Conservation (phyloP, 2,113 vertebrate species). For the Ellobius talpinus region DNA sequence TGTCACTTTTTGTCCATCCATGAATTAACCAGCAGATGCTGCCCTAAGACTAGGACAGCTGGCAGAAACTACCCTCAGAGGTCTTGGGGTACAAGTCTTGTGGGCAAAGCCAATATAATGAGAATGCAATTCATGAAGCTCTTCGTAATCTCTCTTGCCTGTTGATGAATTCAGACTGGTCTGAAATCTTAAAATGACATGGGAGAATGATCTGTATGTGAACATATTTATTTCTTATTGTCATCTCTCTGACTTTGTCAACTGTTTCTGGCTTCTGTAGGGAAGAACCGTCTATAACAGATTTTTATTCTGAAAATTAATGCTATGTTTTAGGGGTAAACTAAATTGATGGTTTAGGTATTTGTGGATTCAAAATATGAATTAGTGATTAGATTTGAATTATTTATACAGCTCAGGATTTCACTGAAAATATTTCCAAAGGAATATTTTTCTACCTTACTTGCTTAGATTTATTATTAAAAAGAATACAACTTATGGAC, state of each 20-base stretch:
- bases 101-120: conserved; percentile 70
- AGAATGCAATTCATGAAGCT: conserved; percentile 46
- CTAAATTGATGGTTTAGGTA: conserved; percentile 17
- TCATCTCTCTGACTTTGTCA: conserved; percentile 65
- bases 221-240: conserved; percentile 33
- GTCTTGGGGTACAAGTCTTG: conserved; percentile 81
- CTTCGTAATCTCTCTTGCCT: neutral
- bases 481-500: neutral
- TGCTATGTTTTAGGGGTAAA: neutral
- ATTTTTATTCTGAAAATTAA: conserved; percentile 43
- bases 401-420: conserved; percentile 19
- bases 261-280: neutral
- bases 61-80: conserved; percentile 77
- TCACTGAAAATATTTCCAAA: conserved; percentile 22
- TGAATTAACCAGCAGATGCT: conserved; percentile 90
- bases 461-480: conserved; percentile 14
- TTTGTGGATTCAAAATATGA: neutral
- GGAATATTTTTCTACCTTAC: conserved; percentile 24
- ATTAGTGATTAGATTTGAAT: neutral
- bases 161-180: neutral
- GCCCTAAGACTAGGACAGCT: conserved; percentile 88
- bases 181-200: conserved; percentile 44
- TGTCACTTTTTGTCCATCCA: conserved; percentile 86
- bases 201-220: conserved; percentile 9
- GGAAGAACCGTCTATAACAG: neutral